Percentiles rank a stretch among this genome's conserved stretches.
Evolutionary conservation across 1,140 invertebrate genomes (phyloP).

Genomic region (Euwallacea similis): DNA sequence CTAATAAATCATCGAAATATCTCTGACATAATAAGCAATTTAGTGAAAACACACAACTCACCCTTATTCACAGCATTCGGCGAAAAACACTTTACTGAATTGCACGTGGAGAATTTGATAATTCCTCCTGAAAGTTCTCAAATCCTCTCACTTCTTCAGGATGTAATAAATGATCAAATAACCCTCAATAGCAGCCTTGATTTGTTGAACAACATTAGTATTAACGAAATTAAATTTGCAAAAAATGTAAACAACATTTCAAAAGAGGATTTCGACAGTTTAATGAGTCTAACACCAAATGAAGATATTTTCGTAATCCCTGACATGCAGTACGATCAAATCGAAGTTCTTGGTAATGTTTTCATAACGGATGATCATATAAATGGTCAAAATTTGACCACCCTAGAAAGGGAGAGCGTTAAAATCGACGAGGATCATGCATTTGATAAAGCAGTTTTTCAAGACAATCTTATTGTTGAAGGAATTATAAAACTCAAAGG

Average conservation of each 20-base stretch:
- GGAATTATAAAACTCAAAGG: slow-evolving; percentile 36
- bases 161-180: slow-evolving; percentile 2
- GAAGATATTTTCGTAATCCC: slow-evolving; percentile 38
- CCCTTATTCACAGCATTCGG: slow-evolving; percentile 36
- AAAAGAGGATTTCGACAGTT: slow-evolving; percentile 24
- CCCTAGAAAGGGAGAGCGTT: slow-evolving; percentile 51
- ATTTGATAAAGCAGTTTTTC: slow-evolving; percentile 51
- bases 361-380: slow-evolving; percentile 46
- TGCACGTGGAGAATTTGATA: slow-evolving; percentile 41
- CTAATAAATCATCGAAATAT: no score
- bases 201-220: slow-evolving; percentile 19
- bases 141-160: slow-evolving; percentile 25
- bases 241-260: slow-evolving; percentile 34
- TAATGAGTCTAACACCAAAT: slow-evolving; percentile 34
- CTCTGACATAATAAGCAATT: no score
- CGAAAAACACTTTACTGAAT: slow-evolving; percentile 42
- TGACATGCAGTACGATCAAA: slow-evolving; percentile 49
- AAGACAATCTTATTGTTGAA: slow-evolving; percentile 41
- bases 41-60: no score
- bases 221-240: slow-evolving; percentile 41
- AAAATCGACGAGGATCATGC: slow-evolving; percentile 51
- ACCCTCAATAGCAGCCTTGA: slow-evolving; percentile 15
- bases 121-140: slow-evolving; percentile 35
- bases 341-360: slow-evolving; percentile 47
- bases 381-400: slow-evolving; percentile 50